A percentile compares a stretch with the other conserved stretches of the same genome.
Conservation (phyloP, 2,888 invertebrate genomes). For the Lepidocyrtoides sp. region DNA sequence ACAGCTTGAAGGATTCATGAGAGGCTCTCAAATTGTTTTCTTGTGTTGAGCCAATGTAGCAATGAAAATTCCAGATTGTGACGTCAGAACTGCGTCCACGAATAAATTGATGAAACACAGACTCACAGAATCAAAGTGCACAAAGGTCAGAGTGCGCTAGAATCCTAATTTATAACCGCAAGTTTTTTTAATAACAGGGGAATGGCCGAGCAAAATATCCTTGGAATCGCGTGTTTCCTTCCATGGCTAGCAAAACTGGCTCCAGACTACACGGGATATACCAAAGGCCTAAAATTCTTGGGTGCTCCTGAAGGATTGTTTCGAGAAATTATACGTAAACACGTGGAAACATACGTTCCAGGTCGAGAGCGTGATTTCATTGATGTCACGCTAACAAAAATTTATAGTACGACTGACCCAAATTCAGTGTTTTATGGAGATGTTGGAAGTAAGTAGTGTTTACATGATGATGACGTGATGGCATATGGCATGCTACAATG, state of each 20-base stretch:
- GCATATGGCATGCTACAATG: too few species aligned
- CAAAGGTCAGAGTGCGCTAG: too few species aligned
- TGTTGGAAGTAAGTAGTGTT: constrained; percentile 79
- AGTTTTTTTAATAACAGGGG: constrained; percentile 72
- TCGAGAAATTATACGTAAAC: constrained; percentile 82
- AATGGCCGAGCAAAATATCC: constrained; percentile 83
- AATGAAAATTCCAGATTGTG: too few species aligned
- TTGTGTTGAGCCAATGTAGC: too few species aligned
- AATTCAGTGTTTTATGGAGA: constrained; percentile 83
- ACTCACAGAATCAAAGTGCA: too few species aligned
- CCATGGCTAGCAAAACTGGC: constrained; percentile 83
- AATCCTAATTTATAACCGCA: neutral
- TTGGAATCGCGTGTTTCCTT: constrained; percentile 83
- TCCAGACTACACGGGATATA: constrained; percentile 82
- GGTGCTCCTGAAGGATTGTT: constrained; percentile 82
- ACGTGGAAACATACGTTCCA: constrained; percentile 79
- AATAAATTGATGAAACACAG: too few species aligned
- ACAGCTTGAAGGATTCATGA: too few species aligned
- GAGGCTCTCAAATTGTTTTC: too few species aligned
- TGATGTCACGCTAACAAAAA: constrained; percentile 85
- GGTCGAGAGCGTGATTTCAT: constrained; percentile 85
- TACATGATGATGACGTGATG: neutral
- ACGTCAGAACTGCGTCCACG: too few species aligned
- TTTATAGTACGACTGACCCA: constrained; percentile 81
- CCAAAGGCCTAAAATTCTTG: constrained; percentile 81